Evolutionary conservation across 92 coral and sea anemone species (phyloP), one percentile per base, ranked within the genome.

Genomic region (Metridium senile): DNA sequence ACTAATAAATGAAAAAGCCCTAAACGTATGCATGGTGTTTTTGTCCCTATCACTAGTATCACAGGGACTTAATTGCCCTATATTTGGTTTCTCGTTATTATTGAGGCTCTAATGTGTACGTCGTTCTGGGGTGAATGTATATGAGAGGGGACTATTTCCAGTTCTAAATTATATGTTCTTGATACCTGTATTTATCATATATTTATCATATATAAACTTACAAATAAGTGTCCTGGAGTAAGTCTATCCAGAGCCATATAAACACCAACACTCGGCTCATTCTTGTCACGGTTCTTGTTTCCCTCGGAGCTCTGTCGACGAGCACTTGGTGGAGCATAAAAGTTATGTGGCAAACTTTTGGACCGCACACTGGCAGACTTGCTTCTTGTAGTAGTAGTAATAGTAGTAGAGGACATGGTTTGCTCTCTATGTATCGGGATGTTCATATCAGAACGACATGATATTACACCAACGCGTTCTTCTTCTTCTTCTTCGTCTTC

Each of bases 181-280:
- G n/a, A n/a, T n/a, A n/a, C n/a, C n/a, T n/a, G n/a, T n/a, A n/a
- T n/a, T n/a, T n/a, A n/a, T n/a, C n/a, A n/a, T n/a, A n/a, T n/a
- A n/a, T n/a, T n/a, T n/a, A n/a, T n/a, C n/a, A n/a, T n/a, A 9
- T 3, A 54, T 22, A 32, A 49, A 91, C 97, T 89, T 76, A 91
- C 97, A 68, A 91, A 91, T 39, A 87, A 80, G 30, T 82, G 74
- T 46, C 97, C 97, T 26, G 91, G 79, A 2, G 66, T 78, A 10
- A 91, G 86, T 58, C 90, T 86, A 26, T 91, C 97, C 19, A 91
- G 77, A 66, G 70, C 84, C 97, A 91, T 85, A 53, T 74, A 91
- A 17, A 91, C 97, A 10, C 97, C 97, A 23, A 91, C 90, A 27
- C 97, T n/a, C n/a, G n/a, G n/a, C n/a, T n/a, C 83, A 13, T 54